A percentile compares a stretch with the other conserved stretches of the same genome.
Evolutionary conservation across 2,113 vertebrate species (phyloP).

Genomic region (Azemiops feae): DNA sequence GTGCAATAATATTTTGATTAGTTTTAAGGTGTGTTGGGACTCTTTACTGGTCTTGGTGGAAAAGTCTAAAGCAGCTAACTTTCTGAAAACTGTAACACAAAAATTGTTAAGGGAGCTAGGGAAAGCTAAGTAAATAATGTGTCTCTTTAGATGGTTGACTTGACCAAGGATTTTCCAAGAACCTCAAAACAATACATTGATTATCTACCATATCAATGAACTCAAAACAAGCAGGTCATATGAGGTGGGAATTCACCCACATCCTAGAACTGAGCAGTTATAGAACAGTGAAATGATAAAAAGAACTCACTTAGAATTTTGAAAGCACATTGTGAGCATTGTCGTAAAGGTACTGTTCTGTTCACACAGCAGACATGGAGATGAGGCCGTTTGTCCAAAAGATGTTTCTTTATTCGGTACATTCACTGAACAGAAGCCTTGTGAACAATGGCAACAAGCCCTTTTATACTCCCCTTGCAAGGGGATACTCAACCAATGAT

Average conservation of each 20-base stretch:
- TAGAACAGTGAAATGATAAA: neutral
- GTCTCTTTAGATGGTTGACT: neutral
- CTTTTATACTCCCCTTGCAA: too few species aligned
- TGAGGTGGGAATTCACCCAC: neutral
- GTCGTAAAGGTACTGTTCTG: too few species aligned
- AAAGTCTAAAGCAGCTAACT: neutral
- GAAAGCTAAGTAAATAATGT: neutral
- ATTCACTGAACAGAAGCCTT: too few species aligned
- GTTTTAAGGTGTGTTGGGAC: neutral
- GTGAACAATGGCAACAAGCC: too few species aligned
- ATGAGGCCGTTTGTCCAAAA: too few species aligned
- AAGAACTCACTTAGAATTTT: neutral
- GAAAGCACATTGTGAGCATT: neutral
- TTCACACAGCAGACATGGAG: too few species aligned
- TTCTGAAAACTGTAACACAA: neutral
- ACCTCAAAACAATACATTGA: neutral
- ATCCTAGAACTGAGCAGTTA: neutral
- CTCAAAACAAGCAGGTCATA: neutral
- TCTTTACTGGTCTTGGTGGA: neutral
- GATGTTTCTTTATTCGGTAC: too few species aligned
- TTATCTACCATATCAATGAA: neutral
- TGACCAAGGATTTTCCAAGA: neutral
- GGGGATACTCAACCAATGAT: too few species aligned
- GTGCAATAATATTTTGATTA: neutral
- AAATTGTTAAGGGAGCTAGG: neutral